These are phyloP conservation scores for Eulimnadia texana DNA, from an alignment of 1,140 invertebrate species.

Conservation along the genomic window DNA sequence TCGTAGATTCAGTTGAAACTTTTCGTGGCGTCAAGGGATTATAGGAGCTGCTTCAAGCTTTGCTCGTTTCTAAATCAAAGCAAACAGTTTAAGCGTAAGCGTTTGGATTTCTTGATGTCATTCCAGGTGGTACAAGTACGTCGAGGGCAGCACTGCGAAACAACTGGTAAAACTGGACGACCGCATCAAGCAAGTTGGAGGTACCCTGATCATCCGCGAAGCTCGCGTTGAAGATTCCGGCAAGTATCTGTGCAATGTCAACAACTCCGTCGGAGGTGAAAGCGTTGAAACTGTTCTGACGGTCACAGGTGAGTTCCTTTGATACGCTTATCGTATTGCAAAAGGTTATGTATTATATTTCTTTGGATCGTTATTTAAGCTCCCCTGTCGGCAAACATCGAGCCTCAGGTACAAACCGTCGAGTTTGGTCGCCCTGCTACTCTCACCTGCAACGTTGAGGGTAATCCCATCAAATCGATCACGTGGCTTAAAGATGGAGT, in stretches of 20 bases:
- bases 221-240: constrained; percentile 82
- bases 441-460: constrained; percentile 77
- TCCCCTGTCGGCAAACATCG: constrained; percentile 67
- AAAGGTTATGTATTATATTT: not conserved
- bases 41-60: not conserved
- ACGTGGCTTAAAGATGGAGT: constrained; percentile 88
- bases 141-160: constrained; percentile 65
- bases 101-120: constrained; percentile 18
- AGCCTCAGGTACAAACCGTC: constrained; percentile 76
- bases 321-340: not conserved
- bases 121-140: constrained; percentile 87
- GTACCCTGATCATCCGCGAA: constrained; percentile 79
- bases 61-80: not conserved
- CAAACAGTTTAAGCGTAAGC: constrained; percentile 4
- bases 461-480: constrained; percentile 74
- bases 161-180: constrained; percentile 71
- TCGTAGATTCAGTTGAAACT: too few species aligned
- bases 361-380: constrained; percentile 38
- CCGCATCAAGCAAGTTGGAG: constrained; percentile 80
- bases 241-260: constrained; percentile 76
- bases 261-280: constrained; percentile 83
- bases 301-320: constrained; percentile 49
- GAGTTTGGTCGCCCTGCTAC: constrained; percentile 81
- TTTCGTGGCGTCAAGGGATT: not conserved
- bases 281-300: constrained; percentile 82